Conservation (phyloP, 2,888 invertebrate genomes). For the Netelia fuscicornis region DNA sequence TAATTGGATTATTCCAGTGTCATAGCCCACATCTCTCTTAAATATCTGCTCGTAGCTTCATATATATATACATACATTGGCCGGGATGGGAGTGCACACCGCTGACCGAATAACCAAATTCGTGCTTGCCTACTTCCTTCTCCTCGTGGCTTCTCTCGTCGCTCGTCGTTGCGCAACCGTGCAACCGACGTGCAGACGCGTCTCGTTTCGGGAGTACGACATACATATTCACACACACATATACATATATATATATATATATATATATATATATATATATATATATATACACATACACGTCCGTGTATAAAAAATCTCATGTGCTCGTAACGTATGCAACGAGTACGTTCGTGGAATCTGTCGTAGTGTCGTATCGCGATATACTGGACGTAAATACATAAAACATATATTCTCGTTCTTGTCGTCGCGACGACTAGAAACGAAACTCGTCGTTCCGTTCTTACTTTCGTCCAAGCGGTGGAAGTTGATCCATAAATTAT, state of each 20-base stretch:
- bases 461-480: constrained; percentile 71
- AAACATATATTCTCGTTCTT: not conserved
- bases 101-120: constrained; percentile 84
- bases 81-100: constrained; percentile 72
- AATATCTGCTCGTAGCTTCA: not conserved
- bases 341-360: not conserved
- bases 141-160: constrained; percentile 32
- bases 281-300: constrained; percentile 2
- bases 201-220: not conserved
- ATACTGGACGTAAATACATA: not conserved
- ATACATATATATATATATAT: not conserved
- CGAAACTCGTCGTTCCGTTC: constrained; percentile 40
- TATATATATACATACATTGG: constrained; percentile 48
- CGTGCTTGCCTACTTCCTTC: constrained; percentile 78
- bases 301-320: not conserved
- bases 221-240: not conserved
- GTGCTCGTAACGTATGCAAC: constrained; percentile 26
- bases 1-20: constrained; percentile 46
- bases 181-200: constrained; percentile 1
- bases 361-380: not conserved
- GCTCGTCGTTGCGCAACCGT: constrained; percentile 48
- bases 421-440: constrained; percentile 10
- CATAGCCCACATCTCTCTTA: not conserved
- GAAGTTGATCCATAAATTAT: constrained; percentile 56
- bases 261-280: not conserved